These are phyloP conservation scores for Plodia interpunctella DNA, from an alignment of 1,140 invertebrate species.

Conservation along the genomic window DNA sequence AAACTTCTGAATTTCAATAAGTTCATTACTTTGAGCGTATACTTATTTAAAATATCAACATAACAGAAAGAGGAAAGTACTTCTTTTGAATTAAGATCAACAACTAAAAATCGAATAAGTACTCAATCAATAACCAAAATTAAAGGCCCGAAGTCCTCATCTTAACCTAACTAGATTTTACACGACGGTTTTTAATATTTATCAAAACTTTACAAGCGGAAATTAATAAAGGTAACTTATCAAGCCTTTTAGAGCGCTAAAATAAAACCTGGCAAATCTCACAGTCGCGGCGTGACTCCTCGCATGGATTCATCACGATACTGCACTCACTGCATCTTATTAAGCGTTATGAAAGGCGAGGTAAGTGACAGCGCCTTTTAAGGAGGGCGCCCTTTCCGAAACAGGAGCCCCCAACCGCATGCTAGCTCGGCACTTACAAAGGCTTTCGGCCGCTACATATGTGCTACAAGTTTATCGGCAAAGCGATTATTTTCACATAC, in stretches of 20 bases:
- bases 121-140: too few relatives aligned
- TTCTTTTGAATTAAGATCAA: too few relatives aligned
- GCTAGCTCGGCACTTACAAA: neutral
- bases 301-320: slow-evolving; percentile 68
- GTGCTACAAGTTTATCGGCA: neutral
- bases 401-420: neutral
- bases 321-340: slow-evolving; percentile 68
- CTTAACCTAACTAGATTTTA: too few relatives aligned
- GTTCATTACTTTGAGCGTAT: neutral
- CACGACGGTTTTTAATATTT: too few relatives aligned
- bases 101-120: too few relatives aligned
- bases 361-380: slow-evolving; percentile 64
- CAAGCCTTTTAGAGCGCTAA: slow-evolving; percentile 14
- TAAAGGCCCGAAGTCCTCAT: too few relatives aligned
- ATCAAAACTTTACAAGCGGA: neutral
- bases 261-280: slow-evolving; percentile 63
- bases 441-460: neutral
- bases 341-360: slow-evolving; percentile 69
- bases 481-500: too few relatives aligned
- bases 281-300: slow-evolving; percentile 59
- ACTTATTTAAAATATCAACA: too few relatives aligned
- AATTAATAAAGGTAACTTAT: neutral
- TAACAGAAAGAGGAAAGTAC: too few relatives aligned
- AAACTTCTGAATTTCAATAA: neutral
- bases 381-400: slow-evolving; percentile 47